These are phyloP conservation scores for Caenorhabditis sp. DNA, from an alignment of 2,888 invertebrate genomes.

Conservation along the genomic window DNA sequence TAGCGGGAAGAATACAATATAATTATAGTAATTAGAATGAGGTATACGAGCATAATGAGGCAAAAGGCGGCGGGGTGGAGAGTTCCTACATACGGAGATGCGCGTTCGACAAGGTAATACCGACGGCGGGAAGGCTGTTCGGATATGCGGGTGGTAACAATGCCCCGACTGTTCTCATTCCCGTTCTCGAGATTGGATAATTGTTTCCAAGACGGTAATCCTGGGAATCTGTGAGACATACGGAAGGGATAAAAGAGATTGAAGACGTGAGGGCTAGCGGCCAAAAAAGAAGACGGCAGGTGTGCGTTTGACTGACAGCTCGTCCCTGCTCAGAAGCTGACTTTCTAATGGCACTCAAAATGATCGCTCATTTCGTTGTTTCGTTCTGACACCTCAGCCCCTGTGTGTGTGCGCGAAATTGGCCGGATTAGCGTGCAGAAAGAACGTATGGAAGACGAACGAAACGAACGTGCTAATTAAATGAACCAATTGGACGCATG, in stretches of 20 bases:
- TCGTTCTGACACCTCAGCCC: slow-evolving; percentile 31
- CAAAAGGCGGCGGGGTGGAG: slow-evolving; percentile 7
- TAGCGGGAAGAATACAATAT: slow-evolving; percentile 36
- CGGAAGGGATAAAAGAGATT: slow-evolving; percentile 55
- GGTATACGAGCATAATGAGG: slow-evolving; percentile 60
- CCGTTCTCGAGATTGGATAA: slow-evolving; percentile 43
- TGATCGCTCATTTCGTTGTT: slow-evolving; percentile 21
- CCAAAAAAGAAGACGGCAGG: slow-evolving; percentile 27
- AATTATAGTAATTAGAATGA: slow-evolving; percentile 58
- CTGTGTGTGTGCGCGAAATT: slow-evolving; percentile 51
- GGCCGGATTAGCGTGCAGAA: slow-evolving; percentile 34
- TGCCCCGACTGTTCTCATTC: slow-evolving; percentile 21
- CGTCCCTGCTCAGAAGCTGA: slow-evolving; percentile 14
- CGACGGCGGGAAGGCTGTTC: slow-evolving; percentile 23
- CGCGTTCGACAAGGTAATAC: slow-evolving; percentile 39
- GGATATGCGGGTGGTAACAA: slow-evolving; percentile 32
- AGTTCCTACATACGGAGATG: slow-evolving; percentile 15
- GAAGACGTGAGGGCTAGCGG: slow-evolving; percentile 32
- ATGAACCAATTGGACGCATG: slow-evolving; percentile 33
- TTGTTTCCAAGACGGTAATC: slow-evolving; percentile 47
- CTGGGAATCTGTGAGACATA: slow-evolving; percentile 51
- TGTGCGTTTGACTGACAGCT: slow-evolving; percentile 43
- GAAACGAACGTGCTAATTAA: slow-evolving; percentile 54
- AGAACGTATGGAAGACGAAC: slow-evolving; percentile 42
- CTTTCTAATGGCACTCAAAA: background rate